Evolutionary conservation across 2,797 vertebrate genomes (phyloP).

Genomic region (Melanotaenia nigrans): DNA sequence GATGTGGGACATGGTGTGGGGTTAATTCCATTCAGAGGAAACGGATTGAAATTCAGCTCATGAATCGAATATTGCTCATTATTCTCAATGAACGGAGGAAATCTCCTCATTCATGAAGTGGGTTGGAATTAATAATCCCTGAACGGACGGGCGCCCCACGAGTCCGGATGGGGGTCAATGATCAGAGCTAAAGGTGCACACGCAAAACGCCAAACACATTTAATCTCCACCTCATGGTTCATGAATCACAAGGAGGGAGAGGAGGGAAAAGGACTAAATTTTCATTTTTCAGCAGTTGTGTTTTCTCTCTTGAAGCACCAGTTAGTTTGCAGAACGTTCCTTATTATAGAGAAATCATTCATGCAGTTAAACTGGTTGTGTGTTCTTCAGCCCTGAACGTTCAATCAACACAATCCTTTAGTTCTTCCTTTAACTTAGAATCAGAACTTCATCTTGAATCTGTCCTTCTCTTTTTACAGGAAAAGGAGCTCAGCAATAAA

Average conservation of each 20-base stretch:
- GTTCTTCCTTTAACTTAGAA: background rate
- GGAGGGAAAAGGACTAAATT: background rate
- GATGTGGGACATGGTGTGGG: conserved; percentile 44
- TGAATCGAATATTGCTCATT: conserved; percentile 61
- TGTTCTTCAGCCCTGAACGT: background rate
- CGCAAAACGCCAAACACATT: conserved; percentile 41
- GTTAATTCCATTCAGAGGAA: conserved; percentile 57
- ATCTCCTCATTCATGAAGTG: conserved; percentile 69
- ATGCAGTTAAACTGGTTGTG: background rate
- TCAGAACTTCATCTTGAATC: background rate
- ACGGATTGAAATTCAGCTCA: conserved; percentile 56
- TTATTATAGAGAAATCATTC: conserved; percentile 1
- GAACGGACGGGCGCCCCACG: conserved; percentile 6
- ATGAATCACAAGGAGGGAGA: conserved; percentile 7
- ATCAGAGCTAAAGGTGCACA: conserved; percentile 48
- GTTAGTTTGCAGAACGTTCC: background rate
- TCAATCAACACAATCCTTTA: background rate
- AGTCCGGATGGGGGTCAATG: conserved; percentile 43
- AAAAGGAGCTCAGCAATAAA: background rate
- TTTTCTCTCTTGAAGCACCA: conserved; percentile 7
- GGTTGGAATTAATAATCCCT: conserved; percentile 60
- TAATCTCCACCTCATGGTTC: conserved; percentile 35
- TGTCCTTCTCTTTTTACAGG: background rate
- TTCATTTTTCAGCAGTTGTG: background rate
- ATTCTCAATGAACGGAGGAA: conserved; percentile 60